Evolutionary conservation across 2,888 invertebrate genomes (phyloP).

Genomic region (Nomada flava): DNA sequence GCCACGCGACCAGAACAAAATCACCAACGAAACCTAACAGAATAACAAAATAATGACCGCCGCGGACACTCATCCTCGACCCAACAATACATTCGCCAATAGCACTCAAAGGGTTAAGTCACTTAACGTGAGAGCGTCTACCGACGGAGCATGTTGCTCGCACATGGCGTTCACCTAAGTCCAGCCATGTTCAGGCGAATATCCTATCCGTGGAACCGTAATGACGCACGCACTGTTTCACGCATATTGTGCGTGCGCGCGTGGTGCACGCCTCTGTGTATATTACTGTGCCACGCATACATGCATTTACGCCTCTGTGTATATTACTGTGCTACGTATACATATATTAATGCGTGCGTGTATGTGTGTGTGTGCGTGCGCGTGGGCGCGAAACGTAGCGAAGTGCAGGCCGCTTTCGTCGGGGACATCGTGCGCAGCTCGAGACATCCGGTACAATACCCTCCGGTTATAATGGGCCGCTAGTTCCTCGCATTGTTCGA

Average conservation of each 20-base stretch:
- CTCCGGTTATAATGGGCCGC: conserved; percentile 80
- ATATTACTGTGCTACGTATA: conserved; percentile 1
- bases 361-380: neutral
- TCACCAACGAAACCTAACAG: no score
- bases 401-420: conserved; percentile 44
- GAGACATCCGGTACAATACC: conserved; percentile 83
- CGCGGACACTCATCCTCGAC: no score
- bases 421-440: conserved; percentile 71
- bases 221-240: conserved; percentile 48
- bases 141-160: conserved; percentile 69
- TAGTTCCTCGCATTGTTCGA: conserved; percentile 81
- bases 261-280: neutral
- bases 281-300: conserved; percentile 3
- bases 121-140: conserved; percentile 3
- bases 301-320: neutral
- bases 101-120: neutral
- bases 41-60: no score
- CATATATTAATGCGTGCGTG: neutral
- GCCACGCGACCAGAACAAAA: no score
- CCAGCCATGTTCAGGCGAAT: conserved; percentile 10
- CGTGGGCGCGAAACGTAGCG: conserved; percentile 51
- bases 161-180: conserved; percentile 69
- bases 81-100: no score
- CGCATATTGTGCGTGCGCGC: conserved; percentile 11
- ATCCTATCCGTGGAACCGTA: conserved; percentile 23